Conservation (phyloP, 2,888 invertebrate genomes). For the Drosophila anomalata region DNA sequence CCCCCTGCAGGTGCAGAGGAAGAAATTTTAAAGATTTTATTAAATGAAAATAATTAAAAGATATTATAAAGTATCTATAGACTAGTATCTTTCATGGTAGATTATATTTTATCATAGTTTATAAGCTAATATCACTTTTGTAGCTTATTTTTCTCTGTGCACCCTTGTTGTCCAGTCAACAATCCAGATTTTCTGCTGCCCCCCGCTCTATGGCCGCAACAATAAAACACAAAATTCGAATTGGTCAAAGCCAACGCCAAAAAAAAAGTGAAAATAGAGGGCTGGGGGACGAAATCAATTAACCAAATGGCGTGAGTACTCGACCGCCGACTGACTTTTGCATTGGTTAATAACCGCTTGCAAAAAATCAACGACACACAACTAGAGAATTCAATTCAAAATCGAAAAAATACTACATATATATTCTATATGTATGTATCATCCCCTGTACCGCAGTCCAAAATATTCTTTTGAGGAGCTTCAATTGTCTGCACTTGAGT, state of each 20-base stretch:
- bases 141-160: not conserved
- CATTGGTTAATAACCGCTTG: slow-evolving; percentile 64
- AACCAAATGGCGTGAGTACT: slow-evolving; percentile 77
- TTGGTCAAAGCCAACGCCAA: slow-evolving; percentile 29
- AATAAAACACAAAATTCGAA: slow-evolving; percentile 36
- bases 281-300: slow-evolving; percentile 58
- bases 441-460: slow-evolving; percentile 28
- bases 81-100: not conserved
- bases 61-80: too few relatives aligned
- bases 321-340: slow-evolving; percentile 41
- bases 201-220: slow-evolving; percentile 15
- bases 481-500: slow-evolving; percentile 80
- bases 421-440: not conserved
- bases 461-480: slow-evolving; percentile 52
- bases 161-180: not conserved
- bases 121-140: not conserved
- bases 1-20: not conserved
- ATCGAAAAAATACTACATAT: slow-evolving; percentile 26
- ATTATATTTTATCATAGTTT: not conserved
- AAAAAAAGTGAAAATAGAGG: not conserved
- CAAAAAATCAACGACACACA: slow-evolving; percentile 43
- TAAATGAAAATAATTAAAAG: not conserved
- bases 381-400: slow-evolving; percentile 25
- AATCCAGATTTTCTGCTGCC: slow-evolving; percentile 32
- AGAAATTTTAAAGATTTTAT: not conserved